These are phyloP conservation scores for Mythimna loreyi DNA, from an alignment of 2,888 invertebrate genomes.

Conservation along the genomic window DNA sequence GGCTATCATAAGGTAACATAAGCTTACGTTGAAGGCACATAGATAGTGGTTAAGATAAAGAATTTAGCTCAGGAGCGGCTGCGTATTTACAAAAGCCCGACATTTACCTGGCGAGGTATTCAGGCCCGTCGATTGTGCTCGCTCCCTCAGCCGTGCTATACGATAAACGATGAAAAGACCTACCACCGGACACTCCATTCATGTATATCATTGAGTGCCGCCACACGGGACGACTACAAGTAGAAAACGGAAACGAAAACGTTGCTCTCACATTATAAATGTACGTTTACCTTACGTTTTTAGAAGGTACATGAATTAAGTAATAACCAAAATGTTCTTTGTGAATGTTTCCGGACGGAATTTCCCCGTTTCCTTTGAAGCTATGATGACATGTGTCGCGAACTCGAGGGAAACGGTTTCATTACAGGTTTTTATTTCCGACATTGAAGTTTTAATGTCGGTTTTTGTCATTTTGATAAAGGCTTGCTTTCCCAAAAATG, in stretches of 20 bases:
- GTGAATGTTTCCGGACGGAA: slow-evolving; percentile 48
- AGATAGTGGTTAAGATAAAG: slow-evolving; percentile 72
- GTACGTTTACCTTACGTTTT: slow-evolving; percentile 31
- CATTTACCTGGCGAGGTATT: slow-evolving; percentile 77
- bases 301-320: slow-evolving; percentile 44
- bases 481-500: neutral
- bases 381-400: slow-evolving; percentile 41
- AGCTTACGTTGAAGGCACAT: slow-evolving; percentile 40
- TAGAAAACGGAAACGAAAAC: slow-evolving; percentile 73
- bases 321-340: slow-evolving; percentile 53
- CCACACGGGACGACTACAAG: slow-evolving; percentile 74
- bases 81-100: slow-evolving; percentile 71
- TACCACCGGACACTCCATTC: slow-evolving; percentile 85
- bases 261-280: slow-evolving; percentile 40
- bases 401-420: slow-evolving; percentile 51
- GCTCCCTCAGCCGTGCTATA: slow-evolving; percentile 76
- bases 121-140: slow-evolving; percentile 77
- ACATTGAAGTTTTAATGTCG: slow-evolving; percentile 58
- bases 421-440: slow-evolving; percentile 51
- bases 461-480: slow-evolving; percentile 33
- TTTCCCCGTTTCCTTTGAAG: slow-evolving; percentile 56
- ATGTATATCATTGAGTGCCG: slow-evolving; percentile 83
- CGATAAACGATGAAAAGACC: slow-evolving; percentile 86
- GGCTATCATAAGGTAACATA: slow-evolving; percentile 44
- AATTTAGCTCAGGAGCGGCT: slow-evolving; percentile 65